Percentiles rank a stretch among this genome's conserved stretches.
phyloP scores from a whole-genome alignment of 2,113 vertebrate species.

The Colossoma macropomum region DNA sequence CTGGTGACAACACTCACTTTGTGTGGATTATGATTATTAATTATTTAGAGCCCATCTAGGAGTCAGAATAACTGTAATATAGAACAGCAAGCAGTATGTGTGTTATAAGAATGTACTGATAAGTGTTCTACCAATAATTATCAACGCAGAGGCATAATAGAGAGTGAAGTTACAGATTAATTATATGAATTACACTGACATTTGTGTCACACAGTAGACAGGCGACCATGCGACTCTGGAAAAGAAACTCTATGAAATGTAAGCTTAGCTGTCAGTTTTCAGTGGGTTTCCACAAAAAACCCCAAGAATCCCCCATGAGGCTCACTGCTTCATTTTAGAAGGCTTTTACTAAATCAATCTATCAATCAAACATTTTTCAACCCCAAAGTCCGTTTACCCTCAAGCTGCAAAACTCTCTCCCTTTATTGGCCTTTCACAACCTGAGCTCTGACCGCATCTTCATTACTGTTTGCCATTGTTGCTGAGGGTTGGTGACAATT shows the following conservation, averaged over 20 bases:
- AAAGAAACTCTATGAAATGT: background rate
- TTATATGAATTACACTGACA: background rate
- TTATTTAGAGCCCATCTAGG: no score
- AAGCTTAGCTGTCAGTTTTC: background rate
- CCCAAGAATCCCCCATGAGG: background rate
- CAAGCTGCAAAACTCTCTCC: background rate
- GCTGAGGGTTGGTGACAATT: background rate
- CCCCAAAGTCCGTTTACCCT: background rate
- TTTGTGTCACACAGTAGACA: slow-evolving; percentile 19
- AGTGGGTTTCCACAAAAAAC: background rate
- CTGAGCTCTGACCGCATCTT: slow-evolving; percentile 34
- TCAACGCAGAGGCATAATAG: background rate
- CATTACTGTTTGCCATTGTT: slow-evolving; percentile 57
- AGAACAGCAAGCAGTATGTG: no score
- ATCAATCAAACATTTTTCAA: slow-evolving; percentile 17
- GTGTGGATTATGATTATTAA: no score
- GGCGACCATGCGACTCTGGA: no score
- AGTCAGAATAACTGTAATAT: no score
- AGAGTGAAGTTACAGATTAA: background rate
- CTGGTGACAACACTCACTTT: no score
- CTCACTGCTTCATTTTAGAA: background rate
- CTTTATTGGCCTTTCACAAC: background rate
- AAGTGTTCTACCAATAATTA: background rate
- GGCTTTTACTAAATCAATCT: slow-evolving; percentile 14
- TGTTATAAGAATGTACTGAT: background rate